phyloP scores from a whole-genome alignment of 2,888 invertebrate genomes.

The Amphipoea oculea region DNA sequence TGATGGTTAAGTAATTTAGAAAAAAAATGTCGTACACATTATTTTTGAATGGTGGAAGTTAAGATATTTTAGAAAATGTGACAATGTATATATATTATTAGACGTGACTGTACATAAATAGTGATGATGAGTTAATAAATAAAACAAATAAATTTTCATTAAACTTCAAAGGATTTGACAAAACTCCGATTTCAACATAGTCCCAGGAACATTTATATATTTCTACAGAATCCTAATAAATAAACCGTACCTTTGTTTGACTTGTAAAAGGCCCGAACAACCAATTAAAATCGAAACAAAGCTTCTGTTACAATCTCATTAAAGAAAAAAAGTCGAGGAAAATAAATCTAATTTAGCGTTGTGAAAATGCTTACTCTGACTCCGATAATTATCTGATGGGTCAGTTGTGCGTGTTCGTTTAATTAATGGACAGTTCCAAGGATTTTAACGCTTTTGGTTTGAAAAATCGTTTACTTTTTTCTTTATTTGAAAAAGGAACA shows the following conservation, averaged over 20 bases:
- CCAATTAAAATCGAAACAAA: constrained; percentile 62
- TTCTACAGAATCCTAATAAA: constrained; percentile 48
- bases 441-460: constrained; percentile 38
- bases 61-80: too few relatives aligned
- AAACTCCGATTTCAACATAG: constrained; percentile 2
- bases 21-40: too few relatives aligned
- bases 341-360: constrained; percentile 46
- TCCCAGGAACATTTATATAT: constrained; percentile 26
- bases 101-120: too few relatives aligned
- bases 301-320: constrained; percentile 59
- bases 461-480: constrained; percentile 16
- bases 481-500: constrained; percentile 11
- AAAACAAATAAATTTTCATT: neutral
- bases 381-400: constrained; percentile 57
- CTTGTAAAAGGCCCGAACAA: constrained; percentile 57
- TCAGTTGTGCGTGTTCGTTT: constrained; percentile 50
- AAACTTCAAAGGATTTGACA: constrained; percentile 12
- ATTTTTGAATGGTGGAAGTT: too few relatives aligned
- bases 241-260: constrained; percentile 60
- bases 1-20: too few relatives aligned
- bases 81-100: too few relatives aligned
- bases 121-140: too few relatives aligned
- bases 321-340: constrained; percentile 35
- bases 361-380: constrained; percentile 48
- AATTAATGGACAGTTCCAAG: constrained; percentile 47